Evolutionary conservation across 2,797 vertebrate genomes (phyloP).

Genomic region (Bovichtus variegatus): DNA sequence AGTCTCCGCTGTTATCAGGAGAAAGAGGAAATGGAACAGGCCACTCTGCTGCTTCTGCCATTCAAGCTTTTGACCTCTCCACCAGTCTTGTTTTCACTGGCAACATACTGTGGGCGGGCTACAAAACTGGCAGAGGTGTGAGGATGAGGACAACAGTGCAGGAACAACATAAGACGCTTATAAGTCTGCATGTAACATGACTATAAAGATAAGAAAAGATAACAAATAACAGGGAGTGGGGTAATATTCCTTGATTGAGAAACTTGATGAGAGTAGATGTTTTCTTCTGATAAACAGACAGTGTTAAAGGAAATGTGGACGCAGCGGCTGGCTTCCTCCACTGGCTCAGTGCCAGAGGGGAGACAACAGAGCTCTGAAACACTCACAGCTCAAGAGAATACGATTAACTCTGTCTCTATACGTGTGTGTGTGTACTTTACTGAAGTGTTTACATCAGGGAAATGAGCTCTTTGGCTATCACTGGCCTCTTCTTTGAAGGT

Average conservation of each 20-base stretch:
- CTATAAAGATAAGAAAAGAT: constrained; percentile 24
- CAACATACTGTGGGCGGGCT: constrained; percentile 36
- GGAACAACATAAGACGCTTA: not conserved
- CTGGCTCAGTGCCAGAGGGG: constrained; percentile 61
- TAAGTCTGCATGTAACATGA: too few species aligned
- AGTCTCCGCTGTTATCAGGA: constrained; percentile 53
- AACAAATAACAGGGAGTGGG: not conserved
- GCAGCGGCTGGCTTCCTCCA: constrained; percentile 40
- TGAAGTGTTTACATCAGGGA: constrained; percentile 75
- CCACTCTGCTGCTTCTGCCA: constrained; percentile 37
- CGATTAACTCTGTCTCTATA: constrained; percentile 57
- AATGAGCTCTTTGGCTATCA: constrained; percentile 70
- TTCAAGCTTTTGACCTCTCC: constrained; percentile 62
- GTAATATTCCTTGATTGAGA: constrained; percentile 9
- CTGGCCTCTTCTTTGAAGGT: constrained; percentile 56
- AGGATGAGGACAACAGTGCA: constrained; percentile 21
- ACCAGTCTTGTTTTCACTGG: constrained; percentile 76
- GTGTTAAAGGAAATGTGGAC: constrained; percentile 48
- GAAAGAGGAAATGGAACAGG: constrained; percentile 73
- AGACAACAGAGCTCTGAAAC: constrained; percentile 59
- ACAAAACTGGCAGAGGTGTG: constrained; percentile 23
- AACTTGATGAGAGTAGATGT: constrained; percentile 27
- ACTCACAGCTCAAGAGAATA: constrained; percentile 67
- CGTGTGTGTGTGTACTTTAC: constrained; percentile 34
- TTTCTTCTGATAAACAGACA: constrained; percentile 38